Evolutionary conservation across 2,113 vertebrate genomes (phyloP).

Genomic region (Rallus limicola): DNA sequence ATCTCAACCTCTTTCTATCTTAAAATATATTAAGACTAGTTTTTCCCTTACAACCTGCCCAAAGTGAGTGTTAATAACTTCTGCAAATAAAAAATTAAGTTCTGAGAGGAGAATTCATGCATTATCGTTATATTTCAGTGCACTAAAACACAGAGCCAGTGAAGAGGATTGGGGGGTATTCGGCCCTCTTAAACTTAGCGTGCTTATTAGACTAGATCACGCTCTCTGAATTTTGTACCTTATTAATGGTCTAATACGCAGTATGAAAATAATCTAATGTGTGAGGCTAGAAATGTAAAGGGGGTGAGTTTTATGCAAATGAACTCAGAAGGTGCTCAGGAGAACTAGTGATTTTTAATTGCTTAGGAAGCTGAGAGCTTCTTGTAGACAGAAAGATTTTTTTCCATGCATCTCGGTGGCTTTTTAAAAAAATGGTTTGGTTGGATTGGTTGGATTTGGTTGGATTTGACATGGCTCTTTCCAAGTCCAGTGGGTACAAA

Average conservation of each 20-base stretch:
- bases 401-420: fast-evolving
- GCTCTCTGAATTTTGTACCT: not conserved
- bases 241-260: conserved; percentile 25
- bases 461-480: not conserved
- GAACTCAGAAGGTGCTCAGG: conserved; percentile 28
- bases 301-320: conserved; percentile 51
- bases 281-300: conserved; percentile 49
- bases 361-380: conserved; percentile 13
- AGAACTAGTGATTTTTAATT: conserved; percentile 13
- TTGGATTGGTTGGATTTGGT: too few species aligned
- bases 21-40: not conserved
- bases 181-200: not conserved
- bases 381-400: not conserved
- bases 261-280: conserved; percentile 46
- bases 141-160: not conserved
- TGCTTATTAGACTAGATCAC: not conserved
- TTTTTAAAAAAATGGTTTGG: too few species aligned
- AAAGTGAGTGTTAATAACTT: not conserved
- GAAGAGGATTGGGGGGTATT: not conserved
- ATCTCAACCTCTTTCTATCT: not conserved
- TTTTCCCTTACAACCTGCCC: not conserved
- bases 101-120: not conserved
- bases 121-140: not conserved
- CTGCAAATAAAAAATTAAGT: not conserved
- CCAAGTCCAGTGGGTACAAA: not conserved